Base-by-base conservation (phyloP, 2,797 vertebrate species). In the Argyrosomus regius region DNA sequence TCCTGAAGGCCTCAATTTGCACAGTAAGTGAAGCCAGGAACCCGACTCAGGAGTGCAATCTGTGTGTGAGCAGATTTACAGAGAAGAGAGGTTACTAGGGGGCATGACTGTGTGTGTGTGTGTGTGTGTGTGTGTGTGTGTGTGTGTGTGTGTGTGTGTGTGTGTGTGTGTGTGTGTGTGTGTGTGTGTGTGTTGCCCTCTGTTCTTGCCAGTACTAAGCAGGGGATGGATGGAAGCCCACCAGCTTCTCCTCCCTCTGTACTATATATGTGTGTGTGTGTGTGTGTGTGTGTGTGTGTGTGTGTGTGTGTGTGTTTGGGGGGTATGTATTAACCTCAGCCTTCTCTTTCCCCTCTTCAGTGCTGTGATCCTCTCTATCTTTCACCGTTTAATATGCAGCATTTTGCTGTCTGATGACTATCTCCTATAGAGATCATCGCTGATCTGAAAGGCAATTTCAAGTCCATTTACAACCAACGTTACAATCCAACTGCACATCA, bases 1-100 rank as follows among this genome's bases (percentile, higher is more conserved):
- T 93, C 86, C 92, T 91, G 77, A 85, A 89, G 91, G 88, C 86
- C 89, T 90, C 86, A 91, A 92, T 93, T 93, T 93, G 89, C 88
- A 88, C 89, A 80, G 82, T 76, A 80, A 85, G 81, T 87, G 77
- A 87, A 88, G 91, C 92, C 91, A 93, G 84, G 78, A 91, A 87
- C 82, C 70, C 69, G 81, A 85, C 89, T 79, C 69, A 59, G 79
- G 81, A 87, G 82, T 75, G 81, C 88, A 90, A 89, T 90, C 87
- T 88, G 79, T 85, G 85, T 90, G 87, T 76, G 88, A 91, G 89
- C 85, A 91, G 85, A 91, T 92, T 91, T 88, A 87, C 77, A 83
- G 85, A 87, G 88, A 73, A 46, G 85, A 72, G 76, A 81, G 88
- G 87, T 90, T 91, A 92, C 92, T 90, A 89, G 69, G 75, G 84